These are phyloP conservation scores for Hydrozoanthus tunicans DNA, from an alignment of 64 coral and sea anemone genomes.

Conservation along the genomic window DNA sequence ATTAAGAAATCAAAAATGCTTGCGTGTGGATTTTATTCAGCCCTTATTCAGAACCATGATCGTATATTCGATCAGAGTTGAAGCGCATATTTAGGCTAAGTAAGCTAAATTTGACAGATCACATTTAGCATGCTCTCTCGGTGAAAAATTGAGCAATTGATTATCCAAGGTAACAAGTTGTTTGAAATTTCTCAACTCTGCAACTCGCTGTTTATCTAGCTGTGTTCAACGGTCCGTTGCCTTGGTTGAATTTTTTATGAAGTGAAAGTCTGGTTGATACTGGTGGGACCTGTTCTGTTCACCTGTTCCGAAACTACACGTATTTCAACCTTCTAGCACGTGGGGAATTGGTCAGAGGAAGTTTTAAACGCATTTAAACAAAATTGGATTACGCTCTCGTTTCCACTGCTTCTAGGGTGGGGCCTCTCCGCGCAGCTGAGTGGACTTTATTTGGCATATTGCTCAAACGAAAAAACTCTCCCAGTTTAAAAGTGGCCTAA, in stretches of 20 bases:
- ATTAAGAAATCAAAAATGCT: constrained; percentile 44
- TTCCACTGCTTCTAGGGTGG: constrained; percentile 9
- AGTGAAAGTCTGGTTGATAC: constrained; percentile 23
- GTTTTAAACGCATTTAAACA: neutral
- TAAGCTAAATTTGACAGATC: neutral
- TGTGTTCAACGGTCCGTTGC: constrained; percentile 51
- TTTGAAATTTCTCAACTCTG: constrained; percentile 1
- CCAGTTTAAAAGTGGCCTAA: neutral
- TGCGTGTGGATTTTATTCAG: constrained; percentile 35
- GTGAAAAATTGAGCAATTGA: constrained; percentile 35
- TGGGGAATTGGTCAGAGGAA: constrained; percentile 9
- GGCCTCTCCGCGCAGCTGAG: constrained; percentile 20
- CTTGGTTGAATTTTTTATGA: constrained; percentile 60
- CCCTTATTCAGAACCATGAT: neutral
- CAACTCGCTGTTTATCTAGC: constrained; percentile 59
- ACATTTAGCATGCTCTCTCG: neutral
- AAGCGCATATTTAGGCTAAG: neutral
- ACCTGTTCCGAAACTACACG: constrained; percentile 18
- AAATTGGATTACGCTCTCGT: neutral
- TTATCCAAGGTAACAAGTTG: constrained; percentile 28
- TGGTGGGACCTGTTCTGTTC: constrained; percentile 14
- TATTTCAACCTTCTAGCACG: constrained; percentile 17
- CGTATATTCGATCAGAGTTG: constrained; percentile 9
- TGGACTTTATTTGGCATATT: constrained; percentile 13
- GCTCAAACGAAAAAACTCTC: neutral